These are phyloP conservation scores for Brachionichthys hirsutus DNA, from an alignment of 2,113 vertebrate species.

Conservation along the genomic window DNA sequence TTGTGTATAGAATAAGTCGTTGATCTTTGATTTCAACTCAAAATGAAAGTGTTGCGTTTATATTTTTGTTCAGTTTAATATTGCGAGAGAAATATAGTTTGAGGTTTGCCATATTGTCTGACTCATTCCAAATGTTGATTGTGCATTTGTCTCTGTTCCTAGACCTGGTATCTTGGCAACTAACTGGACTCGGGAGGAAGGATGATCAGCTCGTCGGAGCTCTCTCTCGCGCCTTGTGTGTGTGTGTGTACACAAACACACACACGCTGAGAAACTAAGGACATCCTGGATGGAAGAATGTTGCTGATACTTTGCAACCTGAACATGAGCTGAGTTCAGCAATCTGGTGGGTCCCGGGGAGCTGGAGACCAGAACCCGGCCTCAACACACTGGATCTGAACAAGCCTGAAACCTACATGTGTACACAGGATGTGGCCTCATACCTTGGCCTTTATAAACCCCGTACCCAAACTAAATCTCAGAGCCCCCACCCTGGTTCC, in stretches of 20 bases:
- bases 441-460: slow-evolving; percentile 51
- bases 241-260: slow-evolving; percentile 42
- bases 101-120: background rate
- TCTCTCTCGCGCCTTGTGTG: slow-evolving; percentile 51
- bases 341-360: slow-evolving; percentile 46
- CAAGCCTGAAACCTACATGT: slow-evolving; percentile 35
- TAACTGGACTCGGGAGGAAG: slow-evolving; percentile 53
- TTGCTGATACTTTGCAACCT: slow-evolving; percentile 26
- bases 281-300: slow-evolving; percentile 46
- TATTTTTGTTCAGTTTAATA: too few species aligned
- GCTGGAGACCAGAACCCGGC: slow-evolving; percentile 62
- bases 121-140: background rate
- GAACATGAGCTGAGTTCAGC: slow-evolving; percentile 42
- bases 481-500: slow-evolving; percentile 26
- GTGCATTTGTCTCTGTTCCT: slow-evolving; percentile 42
- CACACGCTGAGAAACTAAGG: slow-evolving; percentile 21
- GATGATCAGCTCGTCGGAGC: slow-evolving; percentile 18
- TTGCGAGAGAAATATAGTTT: background rate
- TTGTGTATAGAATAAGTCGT: too few species aligned
- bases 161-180: slow-evolving; percentile 98
- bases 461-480: slow-evolving; percentile 32
- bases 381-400: slow-evolving; percentile 39
- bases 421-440: slow-evolving; percentile 44
- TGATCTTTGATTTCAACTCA: too few species aligned
- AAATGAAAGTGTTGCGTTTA: too few species aligned